Evolutionary conservation across 2,797 vertebrate species (phyloP), one percentile per base, ranked within the genome.

Genomic region (Erpetoichthys calabaricus): DNA sequence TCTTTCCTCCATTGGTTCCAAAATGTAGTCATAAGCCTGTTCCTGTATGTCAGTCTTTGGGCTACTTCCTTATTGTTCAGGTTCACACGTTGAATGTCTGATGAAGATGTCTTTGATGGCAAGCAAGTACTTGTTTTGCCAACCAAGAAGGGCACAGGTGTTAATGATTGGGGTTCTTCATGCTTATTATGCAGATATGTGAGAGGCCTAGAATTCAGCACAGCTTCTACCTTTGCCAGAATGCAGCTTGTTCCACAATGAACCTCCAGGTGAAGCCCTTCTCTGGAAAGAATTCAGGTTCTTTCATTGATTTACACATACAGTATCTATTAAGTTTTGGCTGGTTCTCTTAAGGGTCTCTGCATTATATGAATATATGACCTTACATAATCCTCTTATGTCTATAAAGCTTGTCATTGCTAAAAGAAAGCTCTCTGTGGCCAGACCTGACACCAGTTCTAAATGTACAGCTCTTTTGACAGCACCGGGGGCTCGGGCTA

Each of bases 191-290:
- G 45, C 9, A 63, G 42, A 43, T 43, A 59, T 6, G 59, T 66
- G 41, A 63, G 62, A 3, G 62, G 44, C 51, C 62, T 63, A 7
- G 61, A 66, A 10, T 63, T 66, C 50, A 66, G 7, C 7, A 58
- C 55, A 25, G 57, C 54, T 44, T 63, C 59, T n/a, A 53, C 60
- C 45, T 61, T 54, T 6, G 59, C 58, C n/a, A 61, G 44, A 9
- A 65, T 42, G 61, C 63, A 47, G 61, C 63, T 58, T n/a, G 9
- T 53, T 61, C 47, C 5, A 47, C 57, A 10, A 61, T 59, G 50
- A 54, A 59, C 42, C 47, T 43, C 63, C 59, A 61, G 5, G 53
- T 53, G 44, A 65, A 64, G 25, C 44, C 59, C 55, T 8, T 66
- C 8, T 58, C 54, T 42, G 56, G 49, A 9, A 56, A 65, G 47